Base-by-base conservation (phyloP, 2,888 invertebrate genomes). In the Gryllus longicercus region DNA sequence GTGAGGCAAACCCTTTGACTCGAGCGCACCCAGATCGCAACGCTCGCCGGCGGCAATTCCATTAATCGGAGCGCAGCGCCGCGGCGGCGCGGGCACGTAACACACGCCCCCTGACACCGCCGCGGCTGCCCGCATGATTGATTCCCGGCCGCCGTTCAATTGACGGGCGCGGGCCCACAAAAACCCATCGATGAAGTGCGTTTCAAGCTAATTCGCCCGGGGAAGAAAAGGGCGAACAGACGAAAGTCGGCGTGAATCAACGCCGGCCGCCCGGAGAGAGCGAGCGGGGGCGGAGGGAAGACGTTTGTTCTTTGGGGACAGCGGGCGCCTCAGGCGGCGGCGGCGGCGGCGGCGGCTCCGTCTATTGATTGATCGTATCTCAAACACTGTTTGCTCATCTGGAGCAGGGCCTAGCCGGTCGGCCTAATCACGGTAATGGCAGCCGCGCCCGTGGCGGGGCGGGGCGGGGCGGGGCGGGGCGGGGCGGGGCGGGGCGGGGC, bases 381-480 rank as follows among this genome's bases (percentile, higher is more conserved):
- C 63, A 63, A 63, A 63, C 63, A 63, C 63, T 63, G 63, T 63
- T 63, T 63, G 63, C 63, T 63, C 63, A 63, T 63, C 63, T 63
- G 63, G 63, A 18, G 63, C 63, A 18, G 16, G 63, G 63, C 14
- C 16, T 1, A 0, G 63, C 63, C 63, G 63, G 16, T n/a, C 63
- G 38, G 63, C 63, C 63, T 63, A 63, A 63, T 63, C 63, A 63
- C 63, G 63, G 63, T 63, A 63, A 63, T 63, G 63, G 38, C 38
- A 38, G 38, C 2, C 38, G 38, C 38, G 38, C 38, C n/a, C n/a
- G n/a, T n/a, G n/a, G 5, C 8, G 38, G 38, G 38, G 38, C 38
- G 38, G 38, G 8, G 38, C 4, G 38, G 38, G 38, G 38, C 2
- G 38, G 38, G 38, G 38, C 38, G 38, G 38, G 38, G 38, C 25